phyloP scores from a whole-genome alignment of 2,888 invertebrate species.

The Dasypogon diadema region DNA sequence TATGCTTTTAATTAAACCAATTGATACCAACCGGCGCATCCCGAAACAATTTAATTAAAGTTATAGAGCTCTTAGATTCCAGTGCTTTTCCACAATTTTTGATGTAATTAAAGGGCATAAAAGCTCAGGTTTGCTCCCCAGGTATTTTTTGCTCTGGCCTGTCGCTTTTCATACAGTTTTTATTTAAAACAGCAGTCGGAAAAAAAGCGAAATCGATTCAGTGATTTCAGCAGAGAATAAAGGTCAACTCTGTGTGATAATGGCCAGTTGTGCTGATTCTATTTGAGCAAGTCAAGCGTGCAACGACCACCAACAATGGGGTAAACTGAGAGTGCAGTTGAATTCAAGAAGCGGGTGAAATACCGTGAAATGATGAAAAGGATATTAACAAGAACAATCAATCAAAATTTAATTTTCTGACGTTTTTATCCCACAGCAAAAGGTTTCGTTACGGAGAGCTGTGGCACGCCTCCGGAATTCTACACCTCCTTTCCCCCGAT shows the following conservation, averaged over 20 bases:
- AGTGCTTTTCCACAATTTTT: constrained; percentile 34
- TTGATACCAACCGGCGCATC: constrained; percentile 43
- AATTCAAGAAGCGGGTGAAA: constrained; percentile 3
- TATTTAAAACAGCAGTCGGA: neutral
- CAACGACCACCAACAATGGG: neutral
- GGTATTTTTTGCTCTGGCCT: neutral
- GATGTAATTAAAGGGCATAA: constrained; percentile 41
- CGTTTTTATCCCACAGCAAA: constrained; percentile 43
- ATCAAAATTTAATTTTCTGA: constrained; percentile 55
- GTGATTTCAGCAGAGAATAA: neutral
- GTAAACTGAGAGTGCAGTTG: neutral
- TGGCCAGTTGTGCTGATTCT: neutral
- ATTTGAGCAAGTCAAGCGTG: neutral
- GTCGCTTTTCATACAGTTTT: neutral
- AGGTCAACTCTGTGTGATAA: constrained; percentile 9
- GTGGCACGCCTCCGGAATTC: neutral
- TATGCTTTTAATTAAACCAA: constrained; percentile 42
- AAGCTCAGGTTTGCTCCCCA: neutral
- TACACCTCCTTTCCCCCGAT: neutral
- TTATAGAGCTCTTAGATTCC: constrained; percentile 43
- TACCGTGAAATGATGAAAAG: neutral
- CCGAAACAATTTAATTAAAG: constrained; percentile 43
- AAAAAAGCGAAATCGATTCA: constrained; percentile 20
- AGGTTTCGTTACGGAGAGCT: neutral
- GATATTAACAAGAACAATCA: constrained; percentile 51